Percentiles rank a stretch among this genome's conserved stretches.
Conservation (phyloP, 2,797 vertebrate genomes). For the Malurus leucopterus region DNA sequence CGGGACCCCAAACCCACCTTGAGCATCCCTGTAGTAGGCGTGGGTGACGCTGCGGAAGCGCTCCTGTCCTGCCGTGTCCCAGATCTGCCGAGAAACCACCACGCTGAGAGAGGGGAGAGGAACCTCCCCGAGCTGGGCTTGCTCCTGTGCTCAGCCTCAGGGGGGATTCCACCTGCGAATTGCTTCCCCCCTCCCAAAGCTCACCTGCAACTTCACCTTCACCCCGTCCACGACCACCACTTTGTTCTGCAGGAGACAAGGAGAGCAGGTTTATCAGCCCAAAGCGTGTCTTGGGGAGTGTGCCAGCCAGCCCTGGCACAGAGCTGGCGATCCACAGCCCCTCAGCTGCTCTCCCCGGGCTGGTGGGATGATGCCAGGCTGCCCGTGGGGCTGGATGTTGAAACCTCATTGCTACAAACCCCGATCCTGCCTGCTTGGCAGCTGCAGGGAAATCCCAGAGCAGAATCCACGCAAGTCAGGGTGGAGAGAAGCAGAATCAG, state of each 20-base stretch:
- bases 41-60: slow-evolving; percentile 96
- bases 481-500: background rate
- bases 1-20: slow-evolving; percentile 76
- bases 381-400: accelerated
- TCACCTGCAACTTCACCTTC: slow-evolving; percentile 96
- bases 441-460: background rate
- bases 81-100: slow-evolving; percentile 79
- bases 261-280: background rate
- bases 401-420: background rate
- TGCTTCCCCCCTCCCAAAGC: background rate
- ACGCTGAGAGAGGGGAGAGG: background rate
- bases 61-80: slow-evolving; percentile 97
- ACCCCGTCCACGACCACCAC: slow-evolving; percentile 89
- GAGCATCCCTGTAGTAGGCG: slow-evolving; percentile 95
- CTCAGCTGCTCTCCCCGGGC: accelerated
- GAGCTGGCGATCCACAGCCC: background rate
- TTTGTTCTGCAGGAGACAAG: slow-evolving; percentile 86
- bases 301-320: accelerated
- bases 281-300: accelerated
- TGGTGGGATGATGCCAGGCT: background rate
- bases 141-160: background rate
- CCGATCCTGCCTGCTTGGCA: background rate
- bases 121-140: background rate
- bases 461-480: background rate
- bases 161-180: background rate